Evolutionary conservation across 2,888 invertebrate genomes (phyloP).

Genomic region (Platynereis dumerilii): DNA sequence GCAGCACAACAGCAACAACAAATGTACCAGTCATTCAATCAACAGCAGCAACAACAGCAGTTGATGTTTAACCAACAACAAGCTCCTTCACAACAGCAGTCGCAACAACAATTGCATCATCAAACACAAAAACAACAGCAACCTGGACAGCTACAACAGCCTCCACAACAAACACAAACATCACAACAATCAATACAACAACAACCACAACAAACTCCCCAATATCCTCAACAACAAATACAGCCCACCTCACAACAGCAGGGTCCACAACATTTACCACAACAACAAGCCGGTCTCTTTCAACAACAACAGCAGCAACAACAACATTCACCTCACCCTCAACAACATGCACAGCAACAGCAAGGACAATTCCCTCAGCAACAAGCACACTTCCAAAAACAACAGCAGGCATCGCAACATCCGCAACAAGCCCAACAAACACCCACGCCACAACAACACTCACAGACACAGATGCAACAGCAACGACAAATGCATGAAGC

Average conservation of each 20-base stretch:
- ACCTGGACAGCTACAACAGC: background rate
- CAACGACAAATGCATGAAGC: slow-evolving; percentile 10
- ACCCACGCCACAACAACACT: slow-evolving; percentile 5
- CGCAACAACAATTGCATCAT: background rate
- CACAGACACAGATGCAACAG: slow-evolving; percentile 5
- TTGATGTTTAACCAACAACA: background rate
- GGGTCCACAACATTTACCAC: slow-evolving; percentile 6
- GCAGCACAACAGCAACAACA: background rate
- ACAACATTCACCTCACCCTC: slow-evolving; percentile 2
- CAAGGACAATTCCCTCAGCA: background rate
- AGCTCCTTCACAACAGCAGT: too few species aligned
- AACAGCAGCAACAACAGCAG: background rate
- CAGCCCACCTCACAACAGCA: slow-evolving; percentile 6
- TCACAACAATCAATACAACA: slow-evolving; percentile 3
- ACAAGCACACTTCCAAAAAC: slow-evolving; percentile 14
- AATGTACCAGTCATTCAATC: slow-evolving; percentile 1
- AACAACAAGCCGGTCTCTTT: slow-evolving; percentile 7
- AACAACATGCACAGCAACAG: slow-evolving; percentile 10
- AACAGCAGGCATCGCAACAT: slow-evolving; percentile 4
- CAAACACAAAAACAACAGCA: slow-evolving; percentile 6
- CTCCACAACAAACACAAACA: background rate
- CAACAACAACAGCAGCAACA: slow-evolving; percentile 9
- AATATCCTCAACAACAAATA: slow-evolving; percentile 1
- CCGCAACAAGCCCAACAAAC: slow-evolving; percentile 10
- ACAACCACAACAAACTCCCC: background rate